These are phyloP conservation scores for Neomorphus geoffroyi DNA, from an alignment of 2,797 vertebrate species.

Conservation along the genomic window DNA sequence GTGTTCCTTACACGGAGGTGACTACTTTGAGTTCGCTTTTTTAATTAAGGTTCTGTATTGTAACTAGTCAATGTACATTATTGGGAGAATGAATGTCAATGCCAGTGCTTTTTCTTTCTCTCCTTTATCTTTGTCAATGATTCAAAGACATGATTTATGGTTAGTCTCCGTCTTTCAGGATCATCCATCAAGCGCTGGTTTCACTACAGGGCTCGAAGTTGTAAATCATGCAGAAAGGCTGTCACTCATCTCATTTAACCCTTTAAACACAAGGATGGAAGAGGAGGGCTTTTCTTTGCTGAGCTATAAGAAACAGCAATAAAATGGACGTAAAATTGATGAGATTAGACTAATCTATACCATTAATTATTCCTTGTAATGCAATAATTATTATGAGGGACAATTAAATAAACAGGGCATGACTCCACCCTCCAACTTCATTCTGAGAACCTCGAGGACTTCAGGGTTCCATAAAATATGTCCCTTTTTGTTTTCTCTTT, in stretches of 20 bases:
- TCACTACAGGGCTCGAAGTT: slow-evolving; percentile 96
- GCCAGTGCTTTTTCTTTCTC: slow-evolving; percentile 96
- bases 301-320: not conserved
- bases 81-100: slow-evolving; percentile 99
- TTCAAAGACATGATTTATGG: slow-evolving; percentile 99
- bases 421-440: not conserved
- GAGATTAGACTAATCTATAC: slow-evolving; percentile 16
- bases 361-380: slow-evolving; percentile 57
- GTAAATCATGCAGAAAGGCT: slow-evolving; percentile 99
- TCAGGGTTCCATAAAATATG: not conserved
- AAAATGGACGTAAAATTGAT: slow-evolving; percentile 8
- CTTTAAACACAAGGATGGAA: slow-evolving; percentile 81
- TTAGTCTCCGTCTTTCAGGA: slow-evolving; percentile 98
- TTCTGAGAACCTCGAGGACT: not conserved
- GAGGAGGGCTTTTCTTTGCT: not conserved
- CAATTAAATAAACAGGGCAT: not conserved
- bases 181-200: slow-evolving; percentile 99
- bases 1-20: slow-evolving; percentile 59
- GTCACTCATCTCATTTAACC: slow-evolving; percentile 99
- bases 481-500: slow-evolving; percentile 56
- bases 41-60: slow-evolving; percentile 99
- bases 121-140: slow-evolving; percentile 99
- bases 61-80: slow-evolving; percentile 99
- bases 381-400: slow-evolving; percentile 36
- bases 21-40: slow-evolving; percentile 80